Percentiles rank a stretch among this genome's conserved stretches.
phyloP scores from a whole-genome alignment of 2,888 invertebrate genomes.

The Mythimna lalbum region DNA sequence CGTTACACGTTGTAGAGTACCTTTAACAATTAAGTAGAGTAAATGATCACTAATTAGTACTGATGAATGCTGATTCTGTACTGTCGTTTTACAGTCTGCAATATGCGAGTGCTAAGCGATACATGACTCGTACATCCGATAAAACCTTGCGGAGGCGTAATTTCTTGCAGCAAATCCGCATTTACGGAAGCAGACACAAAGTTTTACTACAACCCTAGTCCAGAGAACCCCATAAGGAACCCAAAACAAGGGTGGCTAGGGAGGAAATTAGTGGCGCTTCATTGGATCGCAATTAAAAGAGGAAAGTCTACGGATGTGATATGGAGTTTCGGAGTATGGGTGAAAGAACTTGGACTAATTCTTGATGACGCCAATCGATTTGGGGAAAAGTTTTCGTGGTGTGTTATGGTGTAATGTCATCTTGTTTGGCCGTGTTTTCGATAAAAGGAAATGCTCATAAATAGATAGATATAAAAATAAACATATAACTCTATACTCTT shows the following conservation, averaged over 20 bases:
- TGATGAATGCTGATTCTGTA: background rate
- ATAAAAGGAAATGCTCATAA: background rate
- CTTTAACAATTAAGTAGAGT: too few species aligned
- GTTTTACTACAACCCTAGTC: background rate
- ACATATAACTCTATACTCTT: too few species aligned
- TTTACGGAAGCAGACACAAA: background rate
- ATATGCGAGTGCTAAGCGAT: too few species aligned
- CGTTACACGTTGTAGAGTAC: too few species aligned
- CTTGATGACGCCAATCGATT: conserved; percentile 53
- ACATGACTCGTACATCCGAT: background rate
- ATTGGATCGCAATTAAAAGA: conserved; percentile 89
- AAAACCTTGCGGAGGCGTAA: background rate
- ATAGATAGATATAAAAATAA: too few species aligned
- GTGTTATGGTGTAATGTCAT: conserved; percentile 2
- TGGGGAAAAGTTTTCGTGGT: background rate
- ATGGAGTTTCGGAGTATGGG: conserved; percentile 65
- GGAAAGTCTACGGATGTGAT: conserved; percentile 74
- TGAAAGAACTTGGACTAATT: conserved; percentile 56
- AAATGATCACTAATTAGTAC: background rate
- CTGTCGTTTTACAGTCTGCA: background rate
- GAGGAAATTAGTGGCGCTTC: conserved; percentile 85
- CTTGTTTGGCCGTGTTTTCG: background rate
- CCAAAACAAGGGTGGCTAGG: conserved; percentile 47
- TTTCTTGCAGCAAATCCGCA: background rate
- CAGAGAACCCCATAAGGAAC: conserved; percentile 20